A percentile compares a stretch with the other conserved stretches of the same genome.
phyloP scores from a whole-genome alignment of 2,888 invertebrate species.

The Oscheius myriophilus region DNA sequence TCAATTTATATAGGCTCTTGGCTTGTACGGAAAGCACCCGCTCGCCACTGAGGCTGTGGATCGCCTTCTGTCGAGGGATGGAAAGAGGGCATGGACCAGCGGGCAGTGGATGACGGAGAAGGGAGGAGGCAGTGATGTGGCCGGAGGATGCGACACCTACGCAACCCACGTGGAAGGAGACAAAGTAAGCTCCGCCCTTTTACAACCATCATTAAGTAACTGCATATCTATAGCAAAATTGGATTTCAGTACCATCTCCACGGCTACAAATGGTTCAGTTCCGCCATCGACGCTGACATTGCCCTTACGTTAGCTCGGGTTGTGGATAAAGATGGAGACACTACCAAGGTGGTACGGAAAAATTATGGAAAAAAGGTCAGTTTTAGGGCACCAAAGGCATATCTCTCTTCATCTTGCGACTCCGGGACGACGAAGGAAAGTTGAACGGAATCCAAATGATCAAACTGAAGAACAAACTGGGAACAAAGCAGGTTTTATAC shows the following conservation, averaged over 20 bases:
- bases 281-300: constrained; percentile 76
- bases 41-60: constrained; percentile 48
- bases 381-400: constrained; percentile 73
- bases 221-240: too few relatives aligned
- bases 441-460: constrained; percentile 75
- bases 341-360: constrained; percentile 38
- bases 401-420: constrained; percentile 74
- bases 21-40: constrained; percentile 37
- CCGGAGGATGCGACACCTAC: constrained; percentile 69
- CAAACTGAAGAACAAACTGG: constrained; percentile 76
- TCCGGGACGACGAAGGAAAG: constrained; percentile 70
- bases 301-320: constrained; percentile 75
- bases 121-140: constrained; percentile 76
- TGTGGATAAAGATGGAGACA: constrained; percentile 71
- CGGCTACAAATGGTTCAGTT: constrained; percentile 77
- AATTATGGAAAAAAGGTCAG: not conserved
- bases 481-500: constrained; percentile 73
- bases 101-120: constrained; percentile 78
- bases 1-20: constrained; percentile 32
- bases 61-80: constrained; percentile 34
- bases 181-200: constrained; percentile 48
- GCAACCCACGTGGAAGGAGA: constrained; percentile 52
- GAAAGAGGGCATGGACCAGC: constrained; percentile 75
- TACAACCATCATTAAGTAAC: too few relatives aligned
- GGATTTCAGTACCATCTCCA: constrained; percentile 70